A percentile compares a stretch with the other conserved stretches of the same genome.
Conservation (phyloP, 2,797 vertebrate genomes). For the Choloepus didactylus region DNA sequence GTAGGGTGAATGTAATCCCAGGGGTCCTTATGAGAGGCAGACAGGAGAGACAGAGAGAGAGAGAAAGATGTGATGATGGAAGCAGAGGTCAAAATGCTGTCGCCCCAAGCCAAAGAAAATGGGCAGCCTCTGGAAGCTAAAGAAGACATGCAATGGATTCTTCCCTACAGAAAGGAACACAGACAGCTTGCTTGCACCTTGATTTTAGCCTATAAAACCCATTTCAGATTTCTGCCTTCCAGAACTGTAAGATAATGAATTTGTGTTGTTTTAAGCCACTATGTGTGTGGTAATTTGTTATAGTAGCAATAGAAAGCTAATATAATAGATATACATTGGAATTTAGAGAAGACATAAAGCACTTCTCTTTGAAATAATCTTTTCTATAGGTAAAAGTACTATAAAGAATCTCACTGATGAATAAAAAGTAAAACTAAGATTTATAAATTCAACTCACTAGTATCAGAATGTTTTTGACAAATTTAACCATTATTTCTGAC, state of each 20-base stretch:
- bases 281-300: not conserved
- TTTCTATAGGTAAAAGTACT: not conserved
- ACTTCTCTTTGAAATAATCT: not conserved
- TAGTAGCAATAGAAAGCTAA: not conserved
- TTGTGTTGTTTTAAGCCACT: not conserved
- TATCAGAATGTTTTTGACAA: slow-evolving; percentile 11
- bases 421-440: not conserved
- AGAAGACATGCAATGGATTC: not conserved
- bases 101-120: not conserved
- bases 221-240: not conserved
- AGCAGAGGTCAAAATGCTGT: not conserved
- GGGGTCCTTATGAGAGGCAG: not conserved
- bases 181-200: not conserved
- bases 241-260: not conserved
- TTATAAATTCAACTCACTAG: slow-evolving; percentile 9
- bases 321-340: not conserved
- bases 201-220: not conserved
- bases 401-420: not conserved
- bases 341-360: not conserved
- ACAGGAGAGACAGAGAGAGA: not conserved
- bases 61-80: not conserved
- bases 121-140: not conserved
- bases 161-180: not conserved
- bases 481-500: slow-evolving; percentile 6
- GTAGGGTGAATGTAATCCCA: not conserved